Conservation (phyloP, 2,113 vertebrate species). For the Siniperca chuatsi region DNA sequence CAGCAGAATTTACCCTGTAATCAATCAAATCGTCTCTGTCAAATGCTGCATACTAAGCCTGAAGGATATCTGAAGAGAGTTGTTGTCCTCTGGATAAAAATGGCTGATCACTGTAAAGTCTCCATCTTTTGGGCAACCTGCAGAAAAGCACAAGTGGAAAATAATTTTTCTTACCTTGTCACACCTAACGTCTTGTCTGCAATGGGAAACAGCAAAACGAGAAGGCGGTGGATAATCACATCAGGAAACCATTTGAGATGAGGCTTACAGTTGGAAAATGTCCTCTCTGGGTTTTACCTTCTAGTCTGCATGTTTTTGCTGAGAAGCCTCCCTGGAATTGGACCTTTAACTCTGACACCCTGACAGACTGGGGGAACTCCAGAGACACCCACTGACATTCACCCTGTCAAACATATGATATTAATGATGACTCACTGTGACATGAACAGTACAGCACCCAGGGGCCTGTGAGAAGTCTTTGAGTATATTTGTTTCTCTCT, state of each 20-base stretch:
- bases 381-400: slow-evolving; percentile 91
- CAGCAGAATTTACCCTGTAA: accelerated
- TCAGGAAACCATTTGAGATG: not conserved
- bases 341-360: slow-evolving; percentile 86
- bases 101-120: slow-evolving; percentile 78
- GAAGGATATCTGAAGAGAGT: slow-evolving; percentile 96
- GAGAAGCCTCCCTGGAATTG: slow-evolving; percentile 98
- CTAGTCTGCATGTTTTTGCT: slow-evolving; percentile 86
- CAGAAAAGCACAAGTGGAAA: slow-evolving; percentile 29
- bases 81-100: slow-evolving; percentile 92
- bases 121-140: slow-evolving; percentile 85
- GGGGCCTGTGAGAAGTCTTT: not conserved
- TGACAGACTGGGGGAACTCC: slow-evolving; percentile 89
- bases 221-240: not conserved
- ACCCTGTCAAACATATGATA: slow-evolving; percentile 82
- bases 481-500: not conserved
- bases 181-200: not conserved
- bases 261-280: not conserved
- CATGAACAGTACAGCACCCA: accelerated
- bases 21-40: not conserved
- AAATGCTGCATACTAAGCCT: not conserved
- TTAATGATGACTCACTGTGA: not conserved
- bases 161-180: not conserved
- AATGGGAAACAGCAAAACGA: not conserved
- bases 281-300: slow-evolving; percentile 84